phyloP scores from a whole-genome alignment of 2,113 vertebrate species.

The Sphyrna mokarran region DNA sequence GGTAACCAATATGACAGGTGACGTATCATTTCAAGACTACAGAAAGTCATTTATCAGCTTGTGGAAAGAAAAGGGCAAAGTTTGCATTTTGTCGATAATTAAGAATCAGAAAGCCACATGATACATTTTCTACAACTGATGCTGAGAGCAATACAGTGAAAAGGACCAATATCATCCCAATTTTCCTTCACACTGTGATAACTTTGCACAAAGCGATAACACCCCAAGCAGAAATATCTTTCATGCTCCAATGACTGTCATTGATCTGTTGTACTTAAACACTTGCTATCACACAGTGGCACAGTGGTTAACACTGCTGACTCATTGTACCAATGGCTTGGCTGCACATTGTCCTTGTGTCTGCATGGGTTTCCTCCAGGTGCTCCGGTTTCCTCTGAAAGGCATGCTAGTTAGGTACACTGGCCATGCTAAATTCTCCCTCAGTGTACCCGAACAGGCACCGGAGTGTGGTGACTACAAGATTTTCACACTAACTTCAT shows the following conservation, averaged over 20 bases:
- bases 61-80: neutral
- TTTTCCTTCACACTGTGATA: neutral
- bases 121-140: neutral
- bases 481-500: too few species aligned
- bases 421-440: too few species aligned
- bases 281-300: neutral
- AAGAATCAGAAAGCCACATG: neutral
- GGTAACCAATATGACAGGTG: neutral
- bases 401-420: too few species aligned
- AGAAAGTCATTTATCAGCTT: neutral
- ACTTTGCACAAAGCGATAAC: neutral
- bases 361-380: too few species aligned
- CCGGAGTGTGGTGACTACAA: too few species aligned
- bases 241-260: neutral
- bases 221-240: neutral
- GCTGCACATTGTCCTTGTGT: too few species aligned
- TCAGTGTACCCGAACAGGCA: too few species aligned
- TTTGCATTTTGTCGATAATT: neutral
- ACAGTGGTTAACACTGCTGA: too few species aligned
- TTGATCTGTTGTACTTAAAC: neutral
- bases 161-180: neutral
- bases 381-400: too few species aligned
- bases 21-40: neutral
- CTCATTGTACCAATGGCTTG: too few species aligned
- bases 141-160: neutral